Evolutionary conservation across 2,888 invertebrate species (phyloP), one percentile per base, ranked within the genome.

Genomic region (Pollenia amentaria): DNA sequence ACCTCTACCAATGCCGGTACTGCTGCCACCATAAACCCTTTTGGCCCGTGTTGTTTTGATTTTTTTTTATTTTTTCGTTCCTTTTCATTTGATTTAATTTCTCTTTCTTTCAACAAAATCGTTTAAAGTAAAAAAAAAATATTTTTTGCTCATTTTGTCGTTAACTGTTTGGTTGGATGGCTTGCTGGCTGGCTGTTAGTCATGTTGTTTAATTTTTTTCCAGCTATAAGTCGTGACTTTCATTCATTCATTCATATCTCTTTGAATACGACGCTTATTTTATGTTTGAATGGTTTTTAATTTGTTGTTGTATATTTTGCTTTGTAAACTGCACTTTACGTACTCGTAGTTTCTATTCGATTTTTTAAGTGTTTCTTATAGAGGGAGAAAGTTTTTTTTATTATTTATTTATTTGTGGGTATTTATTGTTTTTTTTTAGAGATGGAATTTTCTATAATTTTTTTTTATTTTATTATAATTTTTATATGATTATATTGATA

Each of bases 321-420:
- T 57, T 64, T 76, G 14, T 82, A 14, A 65, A 84, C 88, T 88
- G 88, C 89, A 89, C 88, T 90, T 89, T 67, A 18, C 14, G 38
- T 84, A 88, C 87, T 89, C 87, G 85, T 87, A 89, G 90, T 90
- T 89, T 89, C 88, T 87, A 89, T 87, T 87, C 81, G 82, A 67
- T 76, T 77, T 62, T 79, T 69, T 12, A 6, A 7, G 16, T 46
- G 83, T 78, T 85, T 83, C 62, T 81, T 82, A 53, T 60, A 82
- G 85, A 88, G 87, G 91, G 91, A 90, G 91, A 91, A 91, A 91
- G 91, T 91, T 91, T 91, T 89, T 89, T 87, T 88, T 48, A 48
- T 46, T 40, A 1, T 60, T 29, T 40, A 29, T 79, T 62, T 69
- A 46, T 44, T 48, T 69, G 40, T 64, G n/a, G 64, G 55, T 57